phyloP scores from a whole-genome alignment of 2,797 vertebrate species.

The Gymnoscopelus microlampas region DNA sequence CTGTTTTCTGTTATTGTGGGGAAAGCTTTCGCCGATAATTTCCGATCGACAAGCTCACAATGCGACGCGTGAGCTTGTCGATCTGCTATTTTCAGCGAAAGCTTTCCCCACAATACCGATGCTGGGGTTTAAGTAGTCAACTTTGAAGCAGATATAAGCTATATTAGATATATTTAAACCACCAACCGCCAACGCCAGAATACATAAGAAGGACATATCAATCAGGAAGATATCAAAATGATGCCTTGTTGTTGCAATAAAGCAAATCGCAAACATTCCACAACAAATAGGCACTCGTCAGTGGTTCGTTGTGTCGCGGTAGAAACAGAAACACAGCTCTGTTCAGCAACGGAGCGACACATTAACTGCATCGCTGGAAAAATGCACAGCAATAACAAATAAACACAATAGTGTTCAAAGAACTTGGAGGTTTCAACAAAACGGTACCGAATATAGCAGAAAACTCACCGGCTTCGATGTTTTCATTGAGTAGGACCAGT shows the following conservation, averaged over 20 bases:
- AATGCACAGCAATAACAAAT: conserved; percentile 37
- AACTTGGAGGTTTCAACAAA: conserved; percentile 18
- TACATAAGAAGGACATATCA: background rate
- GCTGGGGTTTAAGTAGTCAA: conserved; percentile 4
- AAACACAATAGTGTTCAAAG: background rate
- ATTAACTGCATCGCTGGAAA: conserved; percentile 45
- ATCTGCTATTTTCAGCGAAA: no score
- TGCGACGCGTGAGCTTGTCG: no score
- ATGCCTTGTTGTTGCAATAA: background rate
- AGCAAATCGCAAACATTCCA: conserved; percentile 28
- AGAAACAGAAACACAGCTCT: conserved; percentile 61
- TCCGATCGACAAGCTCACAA: no score
- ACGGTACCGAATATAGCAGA: background rate
- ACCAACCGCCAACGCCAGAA: conserved; percentile 6
- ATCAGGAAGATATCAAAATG: rapidly evolving
- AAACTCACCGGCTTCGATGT: conserved; percentile 83
- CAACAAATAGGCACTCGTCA: conserved; percentile 52
- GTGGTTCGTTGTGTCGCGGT: conserved; percentile 66
- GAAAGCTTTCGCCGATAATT: no score
- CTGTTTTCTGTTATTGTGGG: no score
- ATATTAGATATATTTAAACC: conserved; percentile 13
- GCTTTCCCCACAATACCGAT: no score
- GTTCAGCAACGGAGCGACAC: conserved; percentile 63
- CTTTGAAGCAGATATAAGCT: conserved; percentile 54
- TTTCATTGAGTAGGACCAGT: conserved; percentile 80